A percentile compares a stretch with the other conserved stretches of the same genome.
These are phyloP conservation scores for Mus spretus DNA, from an alignment of 2,797 vertebrate species.

Conservation along the genomic window DNA sequence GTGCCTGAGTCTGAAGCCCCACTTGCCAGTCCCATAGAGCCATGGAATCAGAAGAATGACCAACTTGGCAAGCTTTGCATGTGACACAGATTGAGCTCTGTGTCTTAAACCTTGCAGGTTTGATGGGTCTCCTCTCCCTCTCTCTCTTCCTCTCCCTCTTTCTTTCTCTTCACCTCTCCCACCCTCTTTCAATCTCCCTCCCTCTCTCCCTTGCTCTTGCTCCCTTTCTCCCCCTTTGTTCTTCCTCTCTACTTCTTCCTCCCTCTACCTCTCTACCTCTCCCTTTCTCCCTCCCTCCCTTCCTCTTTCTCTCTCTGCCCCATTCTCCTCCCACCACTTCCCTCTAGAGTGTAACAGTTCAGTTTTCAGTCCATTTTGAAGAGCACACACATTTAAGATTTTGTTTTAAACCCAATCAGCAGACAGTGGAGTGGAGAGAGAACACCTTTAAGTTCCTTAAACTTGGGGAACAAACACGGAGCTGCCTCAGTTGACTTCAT, in stretches of 20 bases:
- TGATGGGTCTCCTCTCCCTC: not conserved
- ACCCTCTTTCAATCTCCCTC: too few species aligned
- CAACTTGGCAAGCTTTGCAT: not conserved
- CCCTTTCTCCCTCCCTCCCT: too few species aligned
- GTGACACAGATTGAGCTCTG: not conserved
- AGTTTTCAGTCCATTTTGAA: not conserved
- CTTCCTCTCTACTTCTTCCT: not conserved
- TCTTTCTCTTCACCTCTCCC: not conserved
- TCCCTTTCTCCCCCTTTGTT: not conserved
- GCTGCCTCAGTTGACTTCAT: conserved; percentile 5
- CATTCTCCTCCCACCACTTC: not conserved
- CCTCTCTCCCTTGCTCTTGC: too few species aligned
- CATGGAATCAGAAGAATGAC: not conserved
- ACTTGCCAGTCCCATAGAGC: not conserved
- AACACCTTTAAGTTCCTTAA: not conserved
- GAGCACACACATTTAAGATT: not conserved
- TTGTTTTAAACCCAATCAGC: not conserved
- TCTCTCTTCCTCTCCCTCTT: not conserved
- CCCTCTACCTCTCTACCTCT: too few species aligned
- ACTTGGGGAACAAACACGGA: not conserved
- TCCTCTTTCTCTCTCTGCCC: not conserved
- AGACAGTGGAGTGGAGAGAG: not conserved
- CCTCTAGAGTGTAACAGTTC: not conserved
- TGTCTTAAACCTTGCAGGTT: not conserved
- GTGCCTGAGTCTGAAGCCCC: not conserved